Percentiles rank a stretch among this genome's conserved stretches.
phyloP scores from a whole-genome alignment of 2,797 vertebrate species.

The Podargus strigoides region DNA sequence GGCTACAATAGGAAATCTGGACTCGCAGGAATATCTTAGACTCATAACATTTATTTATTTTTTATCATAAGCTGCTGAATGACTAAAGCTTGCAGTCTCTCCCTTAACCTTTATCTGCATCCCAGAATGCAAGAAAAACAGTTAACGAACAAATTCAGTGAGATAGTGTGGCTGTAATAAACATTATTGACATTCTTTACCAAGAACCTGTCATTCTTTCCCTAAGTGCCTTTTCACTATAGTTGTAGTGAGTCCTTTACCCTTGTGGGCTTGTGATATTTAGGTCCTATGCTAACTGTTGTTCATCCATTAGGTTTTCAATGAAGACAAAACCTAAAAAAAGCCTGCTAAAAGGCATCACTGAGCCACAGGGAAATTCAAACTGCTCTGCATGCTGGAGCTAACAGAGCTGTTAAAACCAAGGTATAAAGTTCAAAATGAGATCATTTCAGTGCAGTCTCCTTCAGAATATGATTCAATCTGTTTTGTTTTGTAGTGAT shows the following conservation, averaged over 20 bases:
- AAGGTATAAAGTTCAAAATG: background rate
- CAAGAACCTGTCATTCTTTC: background rate
- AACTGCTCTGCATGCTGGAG: background rate
- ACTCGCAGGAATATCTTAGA: background rate
- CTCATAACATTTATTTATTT: background rate
- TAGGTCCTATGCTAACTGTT: background rate
- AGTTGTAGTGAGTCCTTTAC: background rate
- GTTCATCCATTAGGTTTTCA: background rate
- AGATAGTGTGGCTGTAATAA: background rate
- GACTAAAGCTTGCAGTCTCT: background rate
- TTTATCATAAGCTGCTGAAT: background rate
- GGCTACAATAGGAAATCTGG: background rate
- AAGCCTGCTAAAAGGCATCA: background rate
- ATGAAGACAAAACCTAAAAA: background rate
- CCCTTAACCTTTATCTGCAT: background rate
- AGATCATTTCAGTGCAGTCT: background rate
- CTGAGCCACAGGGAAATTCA: conserved; percentile 1
- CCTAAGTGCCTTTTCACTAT: background rate
- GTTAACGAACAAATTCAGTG: background rate
- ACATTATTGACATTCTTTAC: background rate
- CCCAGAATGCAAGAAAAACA: background rate
- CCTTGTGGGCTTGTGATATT: background rate
- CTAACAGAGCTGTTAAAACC: background rate
- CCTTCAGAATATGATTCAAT: background rate
- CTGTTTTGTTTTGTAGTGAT: background rate